Percentiles rank a stretch among this genome's conserved stretches.
Evolutionary conservation across 2,113 vertebrate genomes (phyloP).

Genomic region (Anolis carolinensis): DNA sequence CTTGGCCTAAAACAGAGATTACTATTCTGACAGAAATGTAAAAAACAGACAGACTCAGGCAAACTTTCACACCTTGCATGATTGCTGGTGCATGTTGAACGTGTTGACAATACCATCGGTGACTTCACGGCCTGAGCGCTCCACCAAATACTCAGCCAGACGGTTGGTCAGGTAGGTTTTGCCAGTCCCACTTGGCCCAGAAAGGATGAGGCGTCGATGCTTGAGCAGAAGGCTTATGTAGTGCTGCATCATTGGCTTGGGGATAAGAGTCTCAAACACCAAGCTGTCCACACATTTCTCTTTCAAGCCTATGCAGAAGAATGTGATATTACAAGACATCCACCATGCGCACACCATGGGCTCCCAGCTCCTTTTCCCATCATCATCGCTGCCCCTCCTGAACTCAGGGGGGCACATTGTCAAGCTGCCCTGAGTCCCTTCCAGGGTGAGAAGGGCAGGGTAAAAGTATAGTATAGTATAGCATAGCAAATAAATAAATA

Average conservation of each 20-base stretch:
- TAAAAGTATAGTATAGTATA: no score
- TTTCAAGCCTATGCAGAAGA: conserved; percentile 80
- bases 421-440: no score
- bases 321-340: not conserved
- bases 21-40: not conserved
- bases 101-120: conserved; percentile 82
- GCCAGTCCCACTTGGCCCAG: conserved; percentile 93
- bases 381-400: not conserved
- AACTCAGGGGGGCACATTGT: no score
- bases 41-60: not conserved
- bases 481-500: no score
- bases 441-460: no score
- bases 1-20: not conserved
- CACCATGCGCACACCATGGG: no score
- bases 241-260: conserved; percentile 97
- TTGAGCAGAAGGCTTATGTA: conserved; percentile 94
- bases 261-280: conserved; percentile 93
- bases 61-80: conserved; percentile 84
- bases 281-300: conserved; percentile 93
- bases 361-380: not conserved
- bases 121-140: conserved; percentile 83
- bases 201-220: conserved; percentile 91
- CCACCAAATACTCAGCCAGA: conserved; percentile 91
- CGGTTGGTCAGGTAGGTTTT: conserved; percentile 93
- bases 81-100: conserved; percentile 96